Conservation (phyloP, 2,797 vertebrate genomes). For the Urosaurus nigricauda region DNA sequence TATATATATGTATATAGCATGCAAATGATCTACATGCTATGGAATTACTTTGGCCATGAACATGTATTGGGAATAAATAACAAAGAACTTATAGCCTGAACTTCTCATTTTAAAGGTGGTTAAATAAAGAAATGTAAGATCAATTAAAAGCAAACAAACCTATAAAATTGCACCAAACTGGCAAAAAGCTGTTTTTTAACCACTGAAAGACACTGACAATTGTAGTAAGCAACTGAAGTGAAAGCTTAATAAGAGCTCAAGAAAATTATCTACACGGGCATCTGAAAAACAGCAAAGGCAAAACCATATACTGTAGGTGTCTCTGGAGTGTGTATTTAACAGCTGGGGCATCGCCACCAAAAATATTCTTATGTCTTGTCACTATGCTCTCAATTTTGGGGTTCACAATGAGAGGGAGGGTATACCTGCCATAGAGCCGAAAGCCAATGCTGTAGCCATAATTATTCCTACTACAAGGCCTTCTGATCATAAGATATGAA, state of each 20-base stretch:
- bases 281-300: not conserved
- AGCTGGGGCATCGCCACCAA: not conserved
- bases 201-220: no score
- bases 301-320: not conserved
- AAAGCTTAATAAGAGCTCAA: no score
- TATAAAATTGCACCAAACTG: no score
- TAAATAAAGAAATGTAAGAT: not conserved
- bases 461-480: not conserved
- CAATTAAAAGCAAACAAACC: no score
- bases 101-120: not conserved
- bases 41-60: not conserved
- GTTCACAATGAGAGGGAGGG: not conserved
- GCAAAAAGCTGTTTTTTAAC: no score
- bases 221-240: no score
- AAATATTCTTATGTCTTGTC: not conserved
- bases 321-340: no score
- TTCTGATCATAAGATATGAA: not conserved
- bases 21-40: not conserved
- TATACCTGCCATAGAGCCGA: not conserved
- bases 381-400: not conserved
- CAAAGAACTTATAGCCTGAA: not conserved
- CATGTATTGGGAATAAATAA: not conserved
- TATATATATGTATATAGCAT: not conserved
- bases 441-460: no score
- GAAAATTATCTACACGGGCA: slow-evolving; percentile 5